Percentiles rank a stretch among this genome's conserved stretches.
phyloP scores from a whole-genome alignment of 2,797 vertebrate genomes.

The Neomorphus geoffroyi region DNA sequence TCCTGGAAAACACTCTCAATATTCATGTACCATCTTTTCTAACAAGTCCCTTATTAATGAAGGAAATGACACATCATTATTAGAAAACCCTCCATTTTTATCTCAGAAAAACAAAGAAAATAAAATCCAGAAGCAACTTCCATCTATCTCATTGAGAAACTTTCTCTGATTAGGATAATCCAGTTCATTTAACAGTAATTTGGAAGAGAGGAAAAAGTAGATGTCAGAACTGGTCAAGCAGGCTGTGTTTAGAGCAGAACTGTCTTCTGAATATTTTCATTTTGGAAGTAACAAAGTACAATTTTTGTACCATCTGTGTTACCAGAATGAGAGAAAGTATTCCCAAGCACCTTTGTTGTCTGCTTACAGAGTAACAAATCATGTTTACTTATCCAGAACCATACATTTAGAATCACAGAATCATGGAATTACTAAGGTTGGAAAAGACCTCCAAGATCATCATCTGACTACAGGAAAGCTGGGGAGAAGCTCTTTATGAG shows the following conservation, averaged over 20 bases:
- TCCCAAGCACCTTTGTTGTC: neutral
- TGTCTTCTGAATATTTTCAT: neutral
- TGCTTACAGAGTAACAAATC: neutral
- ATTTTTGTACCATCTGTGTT: neutral
- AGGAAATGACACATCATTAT: neutral
- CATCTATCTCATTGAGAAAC: rapidly evolving
- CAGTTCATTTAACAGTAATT: neutral
- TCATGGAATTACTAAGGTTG: too few relatives aligned
- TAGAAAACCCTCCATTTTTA: neutral
- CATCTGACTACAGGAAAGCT: too few relatives aligned
- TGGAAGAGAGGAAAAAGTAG: neutral
- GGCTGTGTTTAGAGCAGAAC: neutral
- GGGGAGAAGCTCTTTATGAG: too few relatives aligned
- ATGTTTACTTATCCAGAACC: neutral
- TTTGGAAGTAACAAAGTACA: neutral
- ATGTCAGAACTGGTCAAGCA: neutral
- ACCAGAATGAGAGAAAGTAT: neutral
- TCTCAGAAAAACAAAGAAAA: neutral
- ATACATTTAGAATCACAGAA: neutral
- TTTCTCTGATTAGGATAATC: neutral
- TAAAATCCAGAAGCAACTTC: neutral
- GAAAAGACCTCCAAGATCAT: too few relatives aligned
- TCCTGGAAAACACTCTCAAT: neutral
- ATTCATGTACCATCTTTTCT: neutral
- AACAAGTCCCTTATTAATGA: neutral